Percentiles rank a stretch among this genome's conserved stretches.
These are phyloP conservation scores for Eurypyga helias DNA, from an alignment of 2,113 vertebrate species.

Conservation along the genomic window DNA sequence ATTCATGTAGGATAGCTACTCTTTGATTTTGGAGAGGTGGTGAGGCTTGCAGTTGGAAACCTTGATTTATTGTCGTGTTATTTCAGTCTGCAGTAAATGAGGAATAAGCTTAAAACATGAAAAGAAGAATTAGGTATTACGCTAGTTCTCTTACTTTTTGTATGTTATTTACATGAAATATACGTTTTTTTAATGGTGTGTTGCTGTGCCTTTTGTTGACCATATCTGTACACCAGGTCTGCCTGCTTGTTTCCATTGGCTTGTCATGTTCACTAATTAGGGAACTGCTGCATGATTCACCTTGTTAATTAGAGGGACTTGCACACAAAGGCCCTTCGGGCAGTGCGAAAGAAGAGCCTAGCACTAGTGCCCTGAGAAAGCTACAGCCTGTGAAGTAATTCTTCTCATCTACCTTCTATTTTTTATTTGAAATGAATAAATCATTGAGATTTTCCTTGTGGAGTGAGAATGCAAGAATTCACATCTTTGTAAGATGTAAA, in stretches of 20 bases:
- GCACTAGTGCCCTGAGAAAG: constrained; percentile 91
- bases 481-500: constrained; percentile 95
- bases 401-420: constrained; percentile 97
- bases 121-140: constrained; percentile 41
- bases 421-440: constrained; percentile 99
- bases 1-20: background rate
- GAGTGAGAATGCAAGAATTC: constrained; percentile 93
- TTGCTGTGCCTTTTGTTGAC: constrained; percentile 76
- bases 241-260: constrained; percentile 92
- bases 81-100: constrained; percentile 38
- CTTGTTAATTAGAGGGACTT: constrained; percentile 99
- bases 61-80: constrained; percentile 23
- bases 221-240: constrained; percentile 82
- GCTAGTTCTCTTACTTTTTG: constrained; percentile 59
- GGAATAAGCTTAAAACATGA: constrained; percentile 41
- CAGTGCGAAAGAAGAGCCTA: constrained; percentile 86
- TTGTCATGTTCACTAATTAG: constrained; percentile 99
- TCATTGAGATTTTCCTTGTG: constrained; percentile 94
- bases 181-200: constrained; percentile 31
- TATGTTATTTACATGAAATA: constrained; percentile 74
- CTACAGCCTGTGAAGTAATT: constrained; percentile 93
- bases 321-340: constrained; percentile 89
- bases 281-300: constrained; percentile 97
- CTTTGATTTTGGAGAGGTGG: constrained; percentile 54
- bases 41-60: constrained; percentile 23